Percentiles rank a stretch among this genome's conserved stretches.
Conservation (phyloP, 2,797 vertebrate species). For the Octomys mimax region DNA sequence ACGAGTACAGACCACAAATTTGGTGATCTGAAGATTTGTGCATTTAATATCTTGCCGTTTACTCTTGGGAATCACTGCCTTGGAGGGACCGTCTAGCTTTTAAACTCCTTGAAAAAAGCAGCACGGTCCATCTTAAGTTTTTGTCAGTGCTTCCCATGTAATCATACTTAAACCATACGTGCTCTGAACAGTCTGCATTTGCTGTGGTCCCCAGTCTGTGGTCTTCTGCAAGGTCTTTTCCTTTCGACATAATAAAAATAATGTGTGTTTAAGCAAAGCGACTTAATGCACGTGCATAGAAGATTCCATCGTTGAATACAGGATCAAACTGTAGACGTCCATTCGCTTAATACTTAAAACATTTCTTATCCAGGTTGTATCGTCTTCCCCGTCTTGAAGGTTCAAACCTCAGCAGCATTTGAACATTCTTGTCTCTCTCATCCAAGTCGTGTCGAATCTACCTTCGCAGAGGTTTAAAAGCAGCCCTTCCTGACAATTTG, state of each 20-base stretch:
- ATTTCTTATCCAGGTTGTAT: not conserved
- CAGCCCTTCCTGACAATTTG: not conserved
- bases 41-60: not conserved
- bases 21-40: not conserved
- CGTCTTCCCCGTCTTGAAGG: not conserved
- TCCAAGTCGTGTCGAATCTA: not conserved
- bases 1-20: not conserved
- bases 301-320: not conserved
- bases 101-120: not conserved
- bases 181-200: not conserved
- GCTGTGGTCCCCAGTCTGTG: not conserved
- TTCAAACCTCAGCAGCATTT: not conserved
- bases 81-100: not conserved
- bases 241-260: not conserved
- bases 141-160: not conserved
- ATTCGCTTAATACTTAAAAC: not conserved
- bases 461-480: not conserved
- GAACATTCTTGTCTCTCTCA: slow-evolving; percentile 31
- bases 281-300: not conserved
- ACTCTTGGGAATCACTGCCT: slow-evolving; percentile 7
- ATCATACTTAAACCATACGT: not conserved
- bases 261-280: slow-evolving; percentile 3
- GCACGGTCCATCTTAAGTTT: not conserved
- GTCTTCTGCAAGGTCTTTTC: not conserved
- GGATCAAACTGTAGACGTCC: not conserved